Base-by-base conservation (phyloP, 37 sponge, comb jelly and placozoan genomes). In the Mnemiopsis leidyi region DNA sequence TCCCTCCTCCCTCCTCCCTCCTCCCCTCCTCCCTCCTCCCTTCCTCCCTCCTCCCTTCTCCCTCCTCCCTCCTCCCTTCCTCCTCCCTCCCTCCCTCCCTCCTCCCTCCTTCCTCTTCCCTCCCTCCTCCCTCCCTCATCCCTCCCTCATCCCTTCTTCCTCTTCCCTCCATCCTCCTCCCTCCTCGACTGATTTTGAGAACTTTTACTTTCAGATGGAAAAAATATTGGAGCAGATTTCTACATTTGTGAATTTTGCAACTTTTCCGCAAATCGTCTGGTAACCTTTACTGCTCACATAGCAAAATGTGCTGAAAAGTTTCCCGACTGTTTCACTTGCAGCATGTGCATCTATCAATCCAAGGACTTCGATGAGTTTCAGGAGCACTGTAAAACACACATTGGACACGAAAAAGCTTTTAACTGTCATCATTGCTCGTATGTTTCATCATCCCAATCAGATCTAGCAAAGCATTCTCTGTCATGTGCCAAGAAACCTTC, bases 221-320 rank as follows among this genome's bases (percentile, higher is more conserved):
- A 32, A 13, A 32, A 34, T 32, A 34, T 13, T 34, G 79, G 36
- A 77, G 32, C 36, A 16, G 36, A 77, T 32, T 77, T 77, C 79
- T 77, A 77, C 18, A 77, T 77, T 32, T 77, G 79, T 20, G 79
- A 77, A 77, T 77, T 77, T 77, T 77, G 79, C 18, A 77, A 77
- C 79, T 77, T 77, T 32, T 77, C 79, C 30, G 32, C 79, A 9
- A 77, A 77, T 34, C 34, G 79, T 5, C 26, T 77, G 79, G 79
- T 77, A 36, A 77, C 79, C 2, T 77, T 77, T 77, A 32, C 79
- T 32, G 79, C 79, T 16, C 79, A 77, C 18, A 77, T 77, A 5
- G 35, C 32, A 26, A 77, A 77, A 77, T 77, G 79, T 32, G 79
- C 79, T 32, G 79, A 77, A 34, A 77, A 77, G 35, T 34, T 34